Percentiles rank a stretch among this genome's conserved stretches.
These are phyloP conservation scores for Euplexia lucipara DNA, from an alignment of 2,888 invertebrate genomes.

Conservation along the genomic window DNA sequence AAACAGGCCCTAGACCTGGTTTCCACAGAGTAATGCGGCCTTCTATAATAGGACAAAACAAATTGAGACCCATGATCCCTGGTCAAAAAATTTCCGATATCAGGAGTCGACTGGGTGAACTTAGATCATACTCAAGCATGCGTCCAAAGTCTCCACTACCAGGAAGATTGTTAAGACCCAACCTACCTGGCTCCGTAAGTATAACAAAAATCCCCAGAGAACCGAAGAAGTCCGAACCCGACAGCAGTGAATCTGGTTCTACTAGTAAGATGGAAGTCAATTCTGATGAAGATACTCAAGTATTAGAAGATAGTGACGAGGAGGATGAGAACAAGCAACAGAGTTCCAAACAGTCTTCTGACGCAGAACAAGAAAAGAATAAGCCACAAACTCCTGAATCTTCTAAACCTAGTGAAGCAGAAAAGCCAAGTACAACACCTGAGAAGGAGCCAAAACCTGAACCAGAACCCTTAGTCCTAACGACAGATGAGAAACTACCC, in stretches of 20 bases:
- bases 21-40: conserved; percentile 84
- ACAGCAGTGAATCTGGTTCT: conserved; percentile 69
- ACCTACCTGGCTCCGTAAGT: conserved; percentile 84
- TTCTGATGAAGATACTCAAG: conserved; percentile 84
- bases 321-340: conserved; percentile 72
- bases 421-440: conserved; percentile 58
- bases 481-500: conserved; percentile 86
- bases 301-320: conserved; percentile 86
- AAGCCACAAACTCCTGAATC: conserved; percentile 50
- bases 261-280: conserved; percentile 73
- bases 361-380: conserved; percentile 40
- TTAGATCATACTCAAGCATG: conserved; percentile 78
- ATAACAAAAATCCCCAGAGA: conserved; percentile 85
- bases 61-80: conserved; percentile 81
- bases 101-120: conserved; percentile 81
- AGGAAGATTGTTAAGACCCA: conserved; percentile 79
- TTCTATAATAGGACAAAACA: conserved; percentile 78
- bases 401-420: conserved; percentile 55
- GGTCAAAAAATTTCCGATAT: conserved; percentile 87
- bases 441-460: conserved; percentile 63
- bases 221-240: conserved; percentile 73
- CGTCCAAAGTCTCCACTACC: conserved; percentile 79
- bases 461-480: conserved; percentile 77
- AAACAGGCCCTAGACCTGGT: conserved; percentile 81
- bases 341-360: conserved; percentile 62